Evolutionary conservation across 2,888 invertebrate species (phyloP).

Genomic region (Caenorhabditis imperialis): DNA sequence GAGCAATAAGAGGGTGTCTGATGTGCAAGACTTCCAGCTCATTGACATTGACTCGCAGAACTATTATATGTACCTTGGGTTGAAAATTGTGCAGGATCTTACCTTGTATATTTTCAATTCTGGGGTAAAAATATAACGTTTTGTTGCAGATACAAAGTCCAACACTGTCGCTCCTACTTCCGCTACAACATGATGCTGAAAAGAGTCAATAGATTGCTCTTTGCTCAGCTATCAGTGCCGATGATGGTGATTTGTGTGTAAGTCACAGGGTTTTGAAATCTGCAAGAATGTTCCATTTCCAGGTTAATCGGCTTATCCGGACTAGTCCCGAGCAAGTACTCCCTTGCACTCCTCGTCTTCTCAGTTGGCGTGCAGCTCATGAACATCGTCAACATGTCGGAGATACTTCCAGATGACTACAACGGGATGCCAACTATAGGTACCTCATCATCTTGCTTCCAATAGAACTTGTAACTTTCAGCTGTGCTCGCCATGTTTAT

Average conservation of each 20-base stretch:
- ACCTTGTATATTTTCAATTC: neutral
- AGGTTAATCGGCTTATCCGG: conserved; percentile 8
- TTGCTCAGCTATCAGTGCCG: conserved; percentile 2
- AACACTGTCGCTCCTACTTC: neutral
- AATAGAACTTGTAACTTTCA: conserved; percentile 1
- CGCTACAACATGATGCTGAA: conserved; percentile 27
- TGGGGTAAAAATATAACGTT: neutral
- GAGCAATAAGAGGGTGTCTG: neutral
- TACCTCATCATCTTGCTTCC: neutral
- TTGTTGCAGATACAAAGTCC: neutral
- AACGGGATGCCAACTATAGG: conserved; percentile 36
- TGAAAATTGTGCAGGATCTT: conserved; percentile 4
- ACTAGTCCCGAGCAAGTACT: conserved; percentile 12
- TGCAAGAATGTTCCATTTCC: conserved; percentile 2
- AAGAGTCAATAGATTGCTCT: conserved; percentile 17
- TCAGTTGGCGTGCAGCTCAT: conserved; percentile 4
- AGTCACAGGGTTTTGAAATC: neutral
- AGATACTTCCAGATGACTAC: conserved; percentile 20
- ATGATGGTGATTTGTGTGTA: conserved; percentile 14
- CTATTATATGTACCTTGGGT: conserved; percentile 16
- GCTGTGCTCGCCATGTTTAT: conserved; percentile 5
- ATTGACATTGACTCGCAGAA: conserved; percentile 8
- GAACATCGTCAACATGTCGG: neutral
- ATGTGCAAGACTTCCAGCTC: conserved; percentile 20
- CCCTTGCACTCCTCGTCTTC: neutral